phyloP scores from a whole-genome alignment of 2,797 vertebrate species.

The Arnoldichthys spilopterus region DNA sequence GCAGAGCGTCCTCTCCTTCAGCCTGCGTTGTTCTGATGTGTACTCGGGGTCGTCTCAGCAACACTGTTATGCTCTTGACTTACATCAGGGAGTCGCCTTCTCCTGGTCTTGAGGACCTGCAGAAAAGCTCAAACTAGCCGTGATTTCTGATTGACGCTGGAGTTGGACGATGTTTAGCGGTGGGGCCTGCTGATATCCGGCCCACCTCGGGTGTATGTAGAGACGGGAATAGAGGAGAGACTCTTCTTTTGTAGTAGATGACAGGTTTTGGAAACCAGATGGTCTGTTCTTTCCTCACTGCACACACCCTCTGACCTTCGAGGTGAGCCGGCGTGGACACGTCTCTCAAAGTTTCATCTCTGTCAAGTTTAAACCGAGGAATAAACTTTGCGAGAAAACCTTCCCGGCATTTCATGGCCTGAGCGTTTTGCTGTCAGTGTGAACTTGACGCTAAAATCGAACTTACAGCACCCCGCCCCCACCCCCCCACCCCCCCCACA shows the following conservation, averaged over 20 bases:
- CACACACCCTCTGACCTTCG: constrained; percentile 15
- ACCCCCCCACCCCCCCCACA: too few species aligned
- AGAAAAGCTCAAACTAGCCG: neutral
- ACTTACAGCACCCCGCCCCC: too few species aligned
- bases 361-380: neutral
- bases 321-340: constrained; percentile 19
- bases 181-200: neutral
- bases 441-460: too few species aligned
- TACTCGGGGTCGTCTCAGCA: too few species aligned
- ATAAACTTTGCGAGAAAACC: neutral
- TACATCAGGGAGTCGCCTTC: too few species aligned
- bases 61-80: too few species aligned
- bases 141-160: constrained; percentile 28
- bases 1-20: too few species aligned
- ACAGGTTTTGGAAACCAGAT: constrained; percentile 56
- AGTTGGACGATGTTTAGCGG: constrained; percentile 8
- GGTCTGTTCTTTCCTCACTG: constrained; percentile 32
- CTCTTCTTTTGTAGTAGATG: constrained; percentile 39
- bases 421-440: neutral
- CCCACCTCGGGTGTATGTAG: neutral
- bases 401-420: neutral
- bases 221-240: constrained; percentile 13
- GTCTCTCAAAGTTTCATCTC: neutral
- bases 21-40: too few species aligned
- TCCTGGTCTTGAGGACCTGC: neutral